A percentile compares a stretch with the other conserved stretches of the same genome.
Evolutionary conservation across 2,113 vertebrate genomes (phyloP).

Genomic region (Oreochromis tanganicae): DNA sequence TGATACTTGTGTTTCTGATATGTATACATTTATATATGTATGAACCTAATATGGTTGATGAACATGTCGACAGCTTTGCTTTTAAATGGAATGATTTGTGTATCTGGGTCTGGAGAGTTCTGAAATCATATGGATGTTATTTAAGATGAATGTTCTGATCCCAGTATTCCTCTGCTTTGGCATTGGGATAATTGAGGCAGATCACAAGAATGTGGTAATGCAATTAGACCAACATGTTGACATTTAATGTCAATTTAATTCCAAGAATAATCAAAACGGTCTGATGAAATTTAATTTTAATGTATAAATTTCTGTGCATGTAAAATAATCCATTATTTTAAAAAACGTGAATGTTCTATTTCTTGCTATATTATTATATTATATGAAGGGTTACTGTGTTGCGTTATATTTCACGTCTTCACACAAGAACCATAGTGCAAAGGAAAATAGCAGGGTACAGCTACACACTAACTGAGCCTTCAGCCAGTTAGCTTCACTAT

Average conservation of each 20-base stretch:
- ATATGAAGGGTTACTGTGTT: background rate
- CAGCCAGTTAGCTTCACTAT: conserved; percentile 20
- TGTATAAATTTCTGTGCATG: fast-evolving
- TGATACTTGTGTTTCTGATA: background rate
- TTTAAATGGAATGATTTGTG: background rate
- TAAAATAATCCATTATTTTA: background rate
- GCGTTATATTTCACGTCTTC: background rate
- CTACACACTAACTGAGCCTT: background rate
- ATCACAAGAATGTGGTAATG: background rate
- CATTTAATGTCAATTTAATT: background rate
- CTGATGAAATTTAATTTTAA: background rate
- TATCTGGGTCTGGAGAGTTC: background rate
- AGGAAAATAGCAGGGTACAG: conserved; percentile 2
- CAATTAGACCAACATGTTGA: background rate
- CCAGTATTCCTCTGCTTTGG: background rate
- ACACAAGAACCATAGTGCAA: background rate
- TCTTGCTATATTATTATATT: background rate
- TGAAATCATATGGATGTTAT: background rate
- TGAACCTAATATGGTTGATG: background rate
- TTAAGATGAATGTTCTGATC: background rate
- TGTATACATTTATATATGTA: background rate
- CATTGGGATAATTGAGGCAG: background rate
- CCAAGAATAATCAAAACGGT: background rate
- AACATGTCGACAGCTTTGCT: background rate
- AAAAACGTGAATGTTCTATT: background rate